Evolutionary conservation across 64 coral and sea anemone species (phyloP).

Genomic region (Astreopora myriophthalma): DNA sequence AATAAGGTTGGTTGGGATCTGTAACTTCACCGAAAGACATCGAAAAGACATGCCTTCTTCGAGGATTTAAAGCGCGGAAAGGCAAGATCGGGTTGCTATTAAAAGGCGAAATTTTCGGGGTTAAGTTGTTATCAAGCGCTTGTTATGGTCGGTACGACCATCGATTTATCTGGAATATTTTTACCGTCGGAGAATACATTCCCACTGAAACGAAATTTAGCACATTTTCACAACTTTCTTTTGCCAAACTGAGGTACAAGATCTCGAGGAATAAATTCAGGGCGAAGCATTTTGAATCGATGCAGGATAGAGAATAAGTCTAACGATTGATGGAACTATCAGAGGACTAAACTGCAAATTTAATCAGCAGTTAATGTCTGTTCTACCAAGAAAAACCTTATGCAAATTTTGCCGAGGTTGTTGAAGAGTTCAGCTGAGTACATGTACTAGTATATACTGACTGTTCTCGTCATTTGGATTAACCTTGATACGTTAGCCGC

Average conservation of each 20-base stretch:
- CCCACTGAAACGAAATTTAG: neutral
- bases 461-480: neutral
- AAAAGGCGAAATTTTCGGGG: neutral
- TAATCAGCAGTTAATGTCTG: neutral
- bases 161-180: neutral
- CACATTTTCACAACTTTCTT: no score
- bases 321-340: neutral
- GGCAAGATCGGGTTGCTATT: neutral
- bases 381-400: constrained; percentile 47
- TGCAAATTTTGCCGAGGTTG: constrained; percentile 25
- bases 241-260: no score
- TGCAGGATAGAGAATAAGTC: neutral
- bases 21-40: neutral
- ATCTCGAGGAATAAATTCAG: neutral
- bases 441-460: no score
- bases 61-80: neutral
- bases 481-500: neutral
- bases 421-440: constrained; percentile 21
- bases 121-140: neutral
- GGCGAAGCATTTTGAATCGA: neutral
- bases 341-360: neutral
- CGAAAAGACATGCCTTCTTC: no score
- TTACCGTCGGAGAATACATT: neutral
- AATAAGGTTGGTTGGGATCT: neutral
- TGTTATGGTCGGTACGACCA: neutral